These are phyloP conservation scores for Hydropsyche betteni DNA, from an alignment of 2,888 invertebrate genomes.

Conservation along the genomic window DNA sequence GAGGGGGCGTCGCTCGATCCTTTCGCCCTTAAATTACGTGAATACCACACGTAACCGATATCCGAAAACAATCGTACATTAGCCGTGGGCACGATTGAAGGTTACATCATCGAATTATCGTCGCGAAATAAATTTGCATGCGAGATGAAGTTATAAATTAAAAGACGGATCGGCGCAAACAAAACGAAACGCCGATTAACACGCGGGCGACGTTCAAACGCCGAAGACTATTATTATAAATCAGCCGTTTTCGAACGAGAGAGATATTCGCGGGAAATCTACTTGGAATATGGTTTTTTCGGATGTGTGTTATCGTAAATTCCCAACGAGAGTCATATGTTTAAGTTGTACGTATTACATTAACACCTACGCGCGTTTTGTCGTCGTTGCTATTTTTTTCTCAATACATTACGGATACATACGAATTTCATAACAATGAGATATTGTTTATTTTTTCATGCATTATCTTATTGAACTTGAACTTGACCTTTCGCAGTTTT, in stretches of 20 bases:
- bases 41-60: too few species aligned
- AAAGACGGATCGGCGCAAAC: constrained; percentile 36
- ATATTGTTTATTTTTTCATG: too few species aligned
- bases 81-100: not conserved
- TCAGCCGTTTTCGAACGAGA: not conserved
- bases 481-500: constrained; percentile 11
- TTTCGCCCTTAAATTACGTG: constrained; percentile 8
- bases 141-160: constrained; percentile 43
- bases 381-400: too few species aligned
- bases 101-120: not conserved
- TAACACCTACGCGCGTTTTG: too few species aligned
- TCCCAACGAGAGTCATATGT: too few species aligned
- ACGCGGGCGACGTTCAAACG: not conserved
- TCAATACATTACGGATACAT: too few species aligned
- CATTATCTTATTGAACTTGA: constrained; percentile 12
- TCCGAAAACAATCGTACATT: too few species aligned
- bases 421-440: too few species aligned
- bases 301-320: too few species aligned
- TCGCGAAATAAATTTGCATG: constrained; percentile 46
- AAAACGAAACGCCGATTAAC: constrained; percentile 45
- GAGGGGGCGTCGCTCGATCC: not conserved
- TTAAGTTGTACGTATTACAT: too few species aligned
- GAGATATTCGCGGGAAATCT: too few species aligned
- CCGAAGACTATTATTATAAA: too few species aligned
- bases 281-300: constrained; percentile 4